These are phyloP conservation scores for Odontocerum albicorne DNA, from an alignment of 2,888 invertebrate species.

Conservation along the genomic window DNA sequence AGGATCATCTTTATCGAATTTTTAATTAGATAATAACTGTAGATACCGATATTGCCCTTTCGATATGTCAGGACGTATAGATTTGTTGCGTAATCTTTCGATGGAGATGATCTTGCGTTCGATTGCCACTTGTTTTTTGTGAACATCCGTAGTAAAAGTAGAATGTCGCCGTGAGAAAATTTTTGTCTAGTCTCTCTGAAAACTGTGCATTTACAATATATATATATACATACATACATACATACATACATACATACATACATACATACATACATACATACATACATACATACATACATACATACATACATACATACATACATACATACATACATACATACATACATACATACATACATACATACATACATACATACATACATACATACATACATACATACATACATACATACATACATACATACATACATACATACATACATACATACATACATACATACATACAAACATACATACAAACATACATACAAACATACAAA, in stretches of 20 bases:
- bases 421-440: not conserved
- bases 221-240: not conserved
- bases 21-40: no score
- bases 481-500: not conserved
- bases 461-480: not conserved
- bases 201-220: not conserved
- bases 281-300: not conserved
- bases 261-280: not conserved
- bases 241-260: not conserved
- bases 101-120: no score
- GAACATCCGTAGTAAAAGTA: no score
- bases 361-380: not conserved
- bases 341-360: not conserved
- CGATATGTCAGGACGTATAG: no score
- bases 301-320: not conserved
- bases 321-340: not conserved
- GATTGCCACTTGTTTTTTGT: no score
- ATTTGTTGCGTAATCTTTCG: no score
- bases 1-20: no score
- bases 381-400: not conserved
- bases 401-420: not conserved
- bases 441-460: not conserved
- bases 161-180: no score
- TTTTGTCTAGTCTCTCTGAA: no score
- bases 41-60: no score